Evolutionary conservation across 2,797 vertebrate genomes (phyloP).

Genomic region (Phataginus tricuspis): DNA sequence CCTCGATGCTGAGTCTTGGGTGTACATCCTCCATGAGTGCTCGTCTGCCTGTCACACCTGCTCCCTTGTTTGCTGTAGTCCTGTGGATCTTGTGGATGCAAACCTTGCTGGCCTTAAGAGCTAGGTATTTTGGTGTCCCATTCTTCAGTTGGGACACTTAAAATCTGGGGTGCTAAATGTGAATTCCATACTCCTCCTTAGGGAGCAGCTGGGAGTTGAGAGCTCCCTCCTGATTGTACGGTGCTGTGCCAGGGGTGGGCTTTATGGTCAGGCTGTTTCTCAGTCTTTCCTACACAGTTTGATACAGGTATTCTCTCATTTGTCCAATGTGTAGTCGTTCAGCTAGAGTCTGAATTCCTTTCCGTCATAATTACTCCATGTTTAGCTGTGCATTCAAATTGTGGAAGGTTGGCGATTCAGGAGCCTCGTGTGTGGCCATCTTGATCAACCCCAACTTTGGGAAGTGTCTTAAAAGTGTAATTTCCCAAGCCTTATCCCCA

Average conservation of each 20-base stretch:
- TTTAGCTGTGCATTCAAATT: background rate
- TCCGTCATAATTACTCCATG: background rate
- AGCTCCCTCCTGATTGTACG: background rate
- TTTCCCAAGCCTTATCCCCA: background rate
- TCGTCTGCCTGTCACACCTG: background rate
- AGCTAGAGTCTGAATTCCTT: background rate
- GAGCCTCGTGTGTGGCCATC: background rate
- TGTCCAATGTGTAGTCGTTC: background rate
- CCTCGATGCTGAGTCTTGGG: background rate
- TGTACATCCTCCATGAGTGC: background rate
- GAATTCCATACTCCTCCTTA: background rate
- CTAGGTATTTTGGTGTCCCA: background rate
- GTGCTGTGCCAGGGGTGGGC: too few relatives aligned
- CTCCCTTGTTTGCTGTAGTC: background rate
- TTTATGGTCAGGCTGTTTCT: background rate
- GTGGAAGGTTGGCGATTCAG: background rate
- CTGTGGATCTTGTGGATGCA: background rate
- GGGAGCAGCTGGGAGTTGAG: too few relatives aligned
- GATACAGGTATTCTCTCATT: background rate
- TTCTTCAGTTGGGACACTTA: background rate
- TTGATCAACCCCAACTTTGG: background rate
- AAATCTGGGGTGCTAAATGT: background rate
- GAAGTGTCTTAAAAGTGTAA: background rate
- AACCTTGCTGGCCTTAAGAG: background rate
- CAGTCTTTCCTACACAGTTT: background rate